Evolutionary conservation across 2,888 invertebrate genomes (phyloP).

Genomic region (Pedicia rivosa): DNA sequence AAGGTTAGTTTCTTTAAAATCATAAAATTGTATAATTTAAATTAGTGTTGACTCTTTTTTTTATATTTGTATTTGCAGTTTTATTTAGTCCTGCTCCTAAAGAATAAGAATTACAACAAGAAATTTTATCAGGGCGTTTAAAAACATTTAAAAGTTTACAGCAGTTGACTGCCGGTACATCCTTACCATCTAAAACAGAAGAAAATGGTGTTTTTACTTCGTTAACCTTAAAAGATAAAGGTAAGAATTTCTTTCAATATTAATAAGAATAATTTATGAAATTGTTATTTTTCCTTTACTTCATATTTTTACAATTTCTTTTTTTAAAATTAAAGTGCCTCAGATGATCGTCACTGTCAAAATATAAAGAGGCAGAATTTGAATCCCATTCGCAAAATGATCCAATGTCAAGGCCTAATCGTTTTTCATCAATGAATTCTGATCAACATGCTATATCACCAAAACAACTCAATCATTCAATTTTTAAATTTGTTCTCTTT

Average conservation of each 20-base stretch:
- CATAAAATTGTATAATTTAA: too few relatives aligned
- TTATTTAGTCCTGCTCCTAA: constrained; percentile 76
- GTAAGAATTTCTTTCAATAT: too few relatives aligned
- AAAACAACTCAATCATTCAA: too few relatives aligned
- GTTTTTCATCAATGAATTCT: constrained; percentile 4
- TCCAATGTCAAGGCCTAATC: neutral
- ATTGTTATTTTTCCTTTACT: neutral
- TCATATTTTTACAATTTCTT: too few relatives aligned
- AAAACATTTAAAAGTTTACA: constrained; percentile 17
- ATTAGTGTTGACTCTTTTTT: neutral
- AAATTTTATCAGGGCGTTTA: constrained; percentile 72
- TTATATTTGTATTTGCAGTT: constrained; percentile 26
- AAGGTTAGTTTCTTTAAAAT: too few relatives aligned
- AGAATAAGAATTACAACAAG: constrained; percentile 68
- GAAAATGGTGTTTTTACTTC: neutral
- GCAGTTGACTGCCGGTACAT: neutral
- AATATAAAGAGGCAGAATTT: neutral
- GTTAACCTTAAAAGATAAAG: constrained; percentile 2
- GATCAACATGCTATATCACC: constrained; percentile 1
- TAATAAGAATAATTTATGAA: too few relatives aligned
- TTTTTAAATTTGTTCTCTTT: too few relatives aligned
- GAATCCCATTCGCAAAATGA: neutral
- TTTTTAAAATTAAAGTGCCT: too few relatives aligned
- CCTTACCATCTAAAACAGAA: neutral
- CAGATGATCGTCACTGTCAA: neutral